A percentile compares a stretch with the other conserved stretches of the same genome.
Conservation (phyloP, 2,797 vertebrate species). For the Sebastes iracundus region DNA sequence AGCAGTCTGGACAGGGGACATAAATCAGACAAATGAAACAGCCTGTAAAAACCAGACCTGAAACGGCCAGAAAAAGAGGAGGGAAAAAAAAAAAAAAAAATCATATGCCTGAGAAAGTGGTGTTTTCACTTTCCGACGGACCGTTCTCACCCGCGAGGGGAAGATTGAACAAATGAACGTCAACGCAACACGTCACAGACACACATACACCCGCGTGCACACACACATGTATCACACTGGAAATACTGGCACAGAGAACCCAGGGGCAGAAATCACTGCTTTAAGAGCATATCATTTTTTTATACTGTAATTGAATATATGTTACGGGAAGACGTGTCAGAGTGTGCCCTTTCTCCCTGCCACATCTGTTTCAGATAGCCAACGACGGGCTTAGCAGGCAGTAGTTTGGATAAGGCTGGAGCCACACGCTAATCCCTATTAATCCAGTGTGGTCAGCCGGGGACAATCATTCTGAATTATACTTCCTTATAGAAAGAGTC, state of each 20-base stretch:
- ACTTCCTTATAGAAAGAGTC: slow-evolving; percentile 18
- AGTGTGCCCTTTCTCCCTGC: slow-evolving; percentile 65
- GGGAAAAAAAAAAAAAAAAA: slow-evolving; percentile 52
- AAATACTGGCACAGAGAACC: slow-evolving; percentile 50
- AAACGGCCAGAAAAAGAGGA: slow-evolving; percentile 76
- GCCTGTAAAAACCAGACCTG: slow-evolving; percentile 85
- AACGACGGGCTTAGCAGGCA: slow-evolving; percentile 52
- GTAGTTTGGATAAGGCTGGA: slow-evolving; percentile 57
- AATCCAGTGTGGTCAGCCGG: slow-evolving; percentile 43
- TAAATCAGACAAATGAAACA: slow-evolving; percentile 87
- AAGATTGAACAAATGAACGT: slow-evolving; percentile 74
- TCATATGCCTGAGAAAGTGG: slow-evolving; percentile 77
- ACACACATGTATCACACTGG: slow-evolving; percentile 5
- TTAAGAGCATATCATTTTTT: slow-evolving; percentile 80
- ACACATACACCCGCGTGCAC: slow-evolving; percentile 12
- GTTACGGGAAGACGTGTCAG: slow-evolving; percentile 73
- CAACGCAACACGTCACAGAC: slow-evolving; percentile 54
- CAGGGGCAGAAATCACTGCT: slow-evolving; percentile 68
- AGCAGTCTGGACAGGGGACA: slow-evolving; percentile 82
- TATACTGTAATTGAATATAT: slow-evolving; percentile 78
- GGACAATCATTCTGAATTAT: slow-evolving; percentile 37
- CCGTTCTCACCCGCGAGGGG: slow-evolving; percentile 70
- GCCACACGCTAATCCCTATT: slow-evolving; percentile 54
- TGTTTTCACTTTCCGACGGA: slow-evolving; percentile 79
- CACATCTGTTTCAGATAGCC: slow-evolving; percentile 79